Conservation (phyloP, 1,140 invertebrate species). For the Drosophila mayri region DNA sequence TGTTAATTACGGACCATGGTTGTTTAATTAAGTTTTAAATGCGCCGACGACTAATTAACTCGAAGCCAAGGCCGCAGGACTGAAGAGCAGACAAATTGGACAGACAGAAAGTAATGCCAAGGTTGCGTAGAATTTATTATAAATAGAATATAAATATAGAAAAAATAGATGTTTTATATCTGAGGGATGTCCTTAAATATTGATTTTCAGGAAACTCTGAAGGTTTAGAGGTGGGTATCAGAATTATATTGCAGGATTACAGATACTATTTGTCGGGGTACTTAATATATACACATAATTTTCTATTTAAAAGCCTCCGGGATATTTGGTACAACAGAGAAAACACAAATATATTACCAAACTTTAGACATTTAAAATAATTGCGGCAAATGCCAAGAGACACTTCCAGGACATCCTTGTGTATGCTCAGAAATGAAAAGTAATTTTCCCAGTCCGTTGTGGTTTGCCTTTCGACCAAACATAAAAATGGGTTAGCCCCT, state of each 20-base stretch:
- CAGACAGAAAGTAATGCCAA: constrained; percentile 16
- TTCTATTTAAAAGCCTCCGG: not conserved
- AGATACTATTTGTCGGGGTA: too few species aligned
- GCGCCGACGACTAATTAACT: constrained; percentile 64
- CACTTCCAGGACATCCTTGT: constrained; percentile 1
- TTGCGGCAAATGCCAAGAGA: constrained; percentile 9
- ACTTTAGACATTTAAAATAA: constrained; percentile 6
- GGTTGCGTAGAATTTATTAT: constrained; percentile 20
- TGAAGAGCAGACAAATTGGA: constrained; percentile 6
- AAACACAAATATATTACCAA: not conserved
- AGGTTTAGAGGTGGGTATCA: too few species aligned
- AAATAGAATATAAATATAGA: constrained; percentile 8
- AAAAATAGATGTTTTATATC: not conserved
- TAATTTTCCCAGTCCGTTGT: constrained; percentile 19
- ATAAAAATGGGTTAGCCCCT: constrained; percentile 22
- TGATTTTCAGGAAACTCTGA: too few species aligned
- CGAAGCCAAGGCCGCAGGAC: constrained; percentile 25
- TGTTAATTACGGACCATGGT: constrained; percentile 55
- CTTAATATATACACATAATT: not conserved
- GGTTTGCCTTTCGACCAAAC: constrained; percentile 10
- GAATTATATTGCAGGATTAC: not conserved
- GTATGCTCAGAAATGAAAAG: constrained; percentile 9
- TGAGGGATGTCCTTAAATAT: too few species aligned
- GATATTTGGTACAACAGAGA: not conserved
- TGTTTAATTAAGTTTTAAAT: constrained; percentile 75